phyloP scores from a whole-genome alignment of 2,888 invertebrate genomes.

The Patella caerulea region DNA sequence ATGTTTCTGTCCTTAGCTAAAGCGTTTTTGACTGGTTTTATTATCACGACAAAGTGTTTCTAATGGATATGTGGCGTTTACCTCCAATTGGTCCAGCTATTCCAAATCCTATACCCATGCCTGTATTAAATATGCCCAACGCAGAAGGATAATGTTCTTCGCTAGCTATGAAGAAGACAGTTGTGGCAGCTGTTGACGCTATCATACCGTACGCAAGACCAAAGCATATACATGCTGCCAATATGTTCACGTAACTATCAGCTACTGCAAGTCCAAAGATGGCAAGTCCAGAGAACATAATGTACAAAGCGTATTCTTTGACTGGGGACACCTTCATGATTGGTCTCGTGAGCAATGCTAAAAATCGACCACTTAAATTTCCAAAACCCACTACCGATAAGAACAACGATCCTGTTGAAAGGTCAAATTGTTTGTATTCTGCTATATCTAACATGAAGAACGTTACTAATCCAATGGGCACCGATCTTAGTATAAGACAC shows the following conservation, averaged over 20 bases:
- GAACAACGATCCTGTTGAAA: neutral
- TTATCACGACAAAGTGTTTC: no score
- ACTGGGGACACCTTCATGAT: neutral
- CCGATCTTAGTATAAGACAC: neutral
- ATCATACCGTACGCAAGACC: neutral
- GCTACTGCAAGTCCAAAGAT: neutral
- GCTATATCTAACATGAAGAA: neutral
- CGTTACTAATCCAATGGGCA: neutral
- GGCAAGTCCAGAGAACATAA: neutral
- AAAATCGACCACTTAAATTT: neutral
- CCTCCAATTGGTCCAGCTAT: neutral
- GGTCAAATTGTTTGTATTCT: neutral
- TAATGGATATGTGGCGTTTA: neutral
- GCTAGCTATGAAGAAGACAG: neutral
- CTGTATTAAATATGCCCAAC: slow-evolving; percentile 1
- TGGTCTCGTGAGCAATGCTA: neutral
- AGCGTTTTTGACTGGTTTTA: no score
- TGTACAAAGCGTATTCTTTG: neutral
- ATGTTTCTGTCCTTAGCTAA: no score
- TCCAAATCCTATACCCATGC: neutral
- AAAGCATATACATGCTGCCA: neutral
- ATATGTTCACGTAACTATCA: neutral
- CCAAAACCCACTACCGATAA: slow-evolving; percentile 4
- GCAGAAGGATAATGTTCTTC: neutral
- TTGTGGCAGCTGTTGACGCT: neutral